A percentile compares a stretch with the other conserved stretches of the same genome.
phyloP scores from a whole-genome alignment of 2,888 invertebrate species.

The Cephonodes hylas region DNA sequence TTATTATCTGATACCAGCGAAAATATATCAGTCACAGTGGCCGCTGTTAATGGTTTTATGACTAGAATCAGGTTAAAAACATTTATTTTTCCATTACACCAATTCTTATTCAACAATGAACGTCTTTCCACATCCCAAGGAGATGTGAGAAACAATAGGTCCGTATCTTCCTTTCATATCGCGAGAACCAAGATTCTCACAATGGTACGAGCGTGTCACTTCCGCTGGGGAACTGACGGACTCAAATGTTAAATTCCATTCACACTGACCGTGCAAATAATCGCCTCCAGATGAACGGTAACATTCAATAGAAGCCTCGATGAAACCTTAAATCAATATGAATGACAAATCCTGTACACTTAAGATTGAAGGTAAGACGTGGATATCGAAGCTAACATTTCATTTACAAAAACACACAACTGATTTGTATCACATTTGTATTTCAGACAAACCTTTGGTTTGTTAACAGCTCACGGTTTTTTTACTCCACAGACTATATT shows the following conservation, averaged over 20 bases:
- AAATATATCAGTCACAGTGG: background rate
- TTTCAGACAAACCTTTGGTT: too few species aligned
- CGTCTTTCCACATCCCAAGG: conserved; percentile 35
- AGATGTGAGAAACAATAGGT: conserved; percentile 51
- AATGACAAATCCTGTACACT: background rate
- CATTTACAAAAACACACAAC: too few species aligned
- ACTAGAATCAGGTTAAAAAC: background rate
- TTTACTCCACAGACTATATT: too few species aligned
- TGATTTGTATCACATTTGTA: too few species aligned
- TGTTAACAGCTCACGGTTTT: too few species aligned
- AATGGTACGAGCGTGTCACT: conserved; percentile 26
- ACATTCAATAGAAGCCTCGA: background rate
- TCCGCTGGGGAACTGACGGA: conserved; percentile 7
- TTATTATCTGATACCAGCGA: too few species aligned
- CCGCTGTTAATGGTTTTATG: too few species aligned
- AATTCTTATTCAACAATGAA: background rate
- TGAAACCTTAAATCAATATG: background rate
- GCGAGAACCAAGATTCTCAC: conserved; percentile 41
- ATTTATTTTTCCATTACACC: background rate
- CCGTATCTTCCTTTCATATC: conserved; percentile 63
- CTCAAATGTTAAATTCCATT: background rate
- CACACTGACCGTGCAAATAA: background rate
- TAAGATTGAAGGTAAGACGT: too few species aligned
- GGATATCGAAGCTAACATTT: too few species aligned
- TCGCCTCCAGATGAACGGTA: background rate